phyloP scores from a whole-genome alignment of 2,888 invertebrate species.

The Melitaea athalia region DNA sequence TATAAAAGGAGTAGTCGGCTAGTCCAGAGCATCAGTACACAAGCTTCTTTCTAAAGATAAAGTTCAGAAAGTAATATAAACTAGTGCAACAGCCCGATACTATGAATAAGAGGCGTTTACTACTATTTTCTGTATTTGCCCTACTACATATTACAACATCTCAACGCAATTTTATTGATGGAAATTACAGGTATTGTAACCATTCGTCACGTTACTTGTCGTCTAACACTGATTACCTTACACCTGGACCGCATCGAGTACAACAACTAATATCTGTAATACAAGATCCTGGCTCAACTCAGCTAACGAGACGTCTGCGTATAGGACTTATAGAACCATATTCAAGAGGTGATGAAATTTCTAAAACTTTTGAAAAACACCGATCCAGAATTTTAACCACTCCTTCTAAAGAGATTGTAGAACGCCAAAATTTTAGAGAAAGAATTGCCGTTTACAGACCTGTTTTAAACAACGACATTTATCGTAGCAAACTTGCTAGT shows the following conservation, averaged over 20 bases:
- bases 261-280: conserved; percentile 11
- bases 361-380: not conserved
- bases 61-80: conserved; percentile 44
- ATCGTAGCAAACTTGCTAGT: not conserved
- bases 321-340: not conserved
- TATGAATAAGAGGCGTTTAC: conserved; percentile 79
- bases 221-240: conserved; percentile 48
- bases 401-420: not conserved
- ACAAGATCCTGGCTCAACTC: conserved; percentile 9
- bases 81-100: conserved; percentile 54
- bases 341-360: conserved; percentile 6
- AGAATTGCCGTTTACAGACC: not conserved
- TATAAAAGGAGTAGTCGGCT: conserved; percentile 60
- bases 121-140: conserved; percentile 70
- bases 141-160: conserved; percentile 66
- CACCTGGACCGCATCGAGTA: conserved; percentile 15
- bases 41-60: conserved; percentile 57
- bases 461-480: not conserved
- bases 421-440: not conserved
- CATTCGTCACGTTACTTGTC: conserved; percentile 46
- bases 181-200: conserved; percentile 63
- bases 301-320: not conserved
- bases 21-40: conserved; percentile 59
- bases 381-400: not conserved
- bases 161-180: conserved; percentile 68